These are phyloP conservation scores for Podarcis muralis DNA, from an alignment of 2,113 vertebrate genomes.

Conservation along the genomic window DNA sequence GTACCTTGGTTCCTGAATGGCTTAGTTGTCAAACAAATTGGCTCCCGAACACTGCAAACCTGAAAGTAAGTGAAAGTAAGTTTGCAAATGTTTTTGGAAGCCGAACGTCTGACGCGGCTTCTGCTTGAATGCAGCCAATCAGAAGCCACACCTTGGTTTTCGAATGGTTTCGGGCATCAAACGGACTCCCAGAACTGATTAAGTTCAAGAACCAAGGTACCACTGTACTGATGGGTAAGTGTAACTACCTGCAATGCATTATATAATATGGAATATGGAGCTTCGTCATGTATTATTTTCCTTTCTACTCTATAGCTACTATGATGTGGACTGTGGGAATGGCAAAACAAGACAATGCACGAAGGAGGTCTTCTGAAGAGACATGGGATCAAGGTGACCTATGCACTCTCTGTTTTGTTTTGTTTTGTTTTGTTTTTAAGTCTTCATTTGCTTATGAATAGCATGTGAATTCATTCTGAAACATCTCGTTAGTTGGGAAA, in stretches of 20 bases:
- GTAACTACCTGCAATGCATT: not conserved
- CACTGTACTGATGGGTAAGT: not conserved
- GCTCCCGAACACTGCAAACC: too few species aligned
- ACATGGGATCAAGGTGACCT: constrained; percentile 68
- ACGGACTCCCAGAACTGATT: too few species aligned
- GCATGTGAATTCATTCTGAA: not conserved
- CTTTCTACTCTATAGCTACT: constrained; percentile 79
- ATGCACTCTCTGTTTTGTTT: not conserved
- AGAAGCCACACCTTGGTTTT: too few species aligned
- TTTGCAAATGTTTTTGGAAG: too few species aligned
- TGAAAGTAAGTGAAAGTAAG: too few species aligned
- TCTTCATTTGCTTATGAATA: not conserved
- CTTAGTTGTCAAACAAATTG: too few species aligned
- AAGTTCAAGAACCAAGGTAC: too few species aligned
- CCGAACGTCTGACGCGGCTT: too few species aligned
- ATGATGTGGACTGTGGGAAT: constrained; percentile 97
- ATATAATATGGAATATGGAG: too few species aligned
- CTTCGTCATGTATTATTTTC: not conserved
- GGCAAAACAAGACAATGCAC: constrained; percentile 80
- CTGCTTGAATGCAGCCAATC: too few species aligned
- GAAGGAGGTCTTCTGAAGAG: constrained; percentile 65
- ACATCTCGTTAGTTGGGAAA: not conserved
- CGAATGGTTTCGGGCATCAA: too few species aligned
- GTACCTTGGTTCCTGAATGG: too few species aligned
- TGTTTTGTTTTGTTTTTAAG: not conserved